These are phyloP conservation scores for Trissonchulus latispiculum DNA, from an alignment of 2,888 invertebrate genomes.

Conservation along the genomic window DNA sequence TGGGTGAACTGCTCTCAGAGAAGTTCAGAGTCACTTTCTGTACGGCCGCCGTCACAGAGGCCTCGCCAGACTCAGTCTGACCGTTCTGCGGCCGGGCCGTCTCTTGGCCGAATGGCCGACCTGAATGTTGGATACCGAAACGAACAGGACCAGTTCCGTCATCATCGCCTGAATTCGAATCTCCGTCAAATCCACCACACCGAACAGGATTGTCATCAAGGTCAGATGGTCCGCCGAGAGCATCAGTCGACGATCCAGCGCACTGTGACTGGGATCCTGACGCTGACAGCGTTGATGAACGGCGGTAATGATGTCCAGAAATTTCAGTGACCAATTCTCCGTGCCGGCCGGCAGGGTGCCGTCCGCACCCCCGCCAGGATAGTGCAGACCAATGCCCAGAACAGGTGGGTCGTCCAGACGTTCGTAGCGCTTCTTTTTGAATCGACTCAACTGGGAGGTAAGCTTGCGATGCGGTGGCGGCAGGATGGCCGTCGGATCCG, in stretches of 20 bases:
- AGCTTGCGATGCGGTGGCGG: background rate
- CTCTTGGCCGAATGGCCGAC: conserved; percentile 11
- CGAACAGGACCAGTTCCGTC: conserved; percentile 8
- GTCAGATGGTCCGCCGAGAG: background rate
- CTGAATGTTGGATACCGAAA: background rate
- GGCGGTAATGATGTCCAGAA: background rate
- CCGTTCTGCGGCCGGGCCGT: background rate
- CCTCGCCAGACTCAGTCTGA: background rate
- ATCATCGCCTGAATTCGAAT: conserved; percentile 15
- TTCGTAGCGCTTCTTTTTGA: background rate
- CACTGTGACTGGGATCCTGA: conserved; percentile 25
- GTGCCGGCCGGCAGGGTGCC: background rate
- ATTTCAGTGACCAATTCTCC: conserved; percentile 13
- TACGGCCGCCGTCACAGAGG: background rate
- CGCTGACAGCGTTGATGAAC: conserved; percentile 17
- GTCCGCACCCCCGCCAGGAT: background rate
- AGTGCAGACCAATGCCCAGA: no score
- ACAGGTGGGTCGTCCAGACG: background rate
- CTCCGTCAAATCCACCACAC: conserved; percentile 2
- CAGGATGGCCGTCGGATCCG: background rate
- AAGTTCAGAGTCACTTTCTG: conserved; percentile 3
- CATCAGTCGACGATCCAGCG: background rate
- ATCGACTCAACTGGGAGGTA: background rate
- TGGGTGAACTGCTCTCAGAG: conserved; percentile 3
- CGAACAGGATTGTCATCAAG: background rate